phyloP scores from a whole-genome alignment of 2,797 vertebrate species.

The Holocentrus rufus region DNA sequence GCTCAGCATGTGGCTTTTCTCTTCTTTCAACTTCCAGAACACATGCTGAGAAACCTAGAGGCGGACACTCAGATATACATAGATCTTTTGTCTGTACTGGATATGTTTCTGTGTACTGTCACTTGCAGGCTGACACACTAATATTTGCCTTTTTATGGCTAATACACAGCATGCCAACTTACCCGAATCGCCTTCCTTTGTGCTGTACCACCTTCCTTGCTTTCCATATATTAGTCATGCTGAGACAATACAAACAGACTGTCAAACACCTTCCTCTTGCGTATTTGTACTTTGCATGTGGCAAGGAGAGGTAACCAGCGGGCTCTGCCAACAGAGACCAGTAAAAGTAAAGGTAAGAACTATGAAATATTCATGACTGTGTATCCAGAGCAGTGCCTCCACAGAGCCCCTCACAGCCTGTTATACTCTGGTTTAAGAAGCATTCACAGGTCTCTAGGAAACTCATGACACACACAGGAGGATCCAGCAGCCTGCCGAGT shows the following conservation, averaged over 20 bases:
- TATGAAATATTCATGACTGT: conserved; percentile 76
- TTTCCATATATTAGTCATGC: conserved; percentile 58
- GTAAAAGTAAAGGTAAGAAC: conserved; percentile 56
- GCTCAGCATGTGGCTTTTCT: conserved; percentile 53
- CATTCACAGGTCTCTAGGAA: conserved; percentile 44
- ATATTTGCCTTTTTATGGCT: conserved; percentile 55
- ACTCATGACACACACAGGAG: conserved; percentile 42
- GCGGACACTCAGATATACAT: conserved; percentile 46
- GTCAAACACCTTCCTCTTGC: conserved; percentile 51
- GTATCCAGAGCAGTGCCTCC: conserved; percentile 59
- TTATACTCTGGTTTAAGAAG: conserved; percentile 45
- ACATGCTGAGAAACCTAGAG: conserved; percentile 52
- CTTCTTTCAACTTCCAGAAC: conserved; percentile 47
- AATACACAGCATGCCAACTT: conserved; percentile 44
- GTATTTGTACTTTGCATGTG: conserved; percentile 59
- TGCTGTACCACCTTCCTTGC: conserved; percentile 1
- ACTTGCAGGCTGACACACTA: conserved; percentile 21
- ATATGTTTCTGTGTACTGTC: conserved; percentile 30
- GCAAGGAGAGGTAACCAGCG: conserved; percentile 54
- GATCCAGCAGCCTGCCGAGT: conserved; percentile 7
- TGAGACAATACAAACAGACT: conserved; percentile 60
- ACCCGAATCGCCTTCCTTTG: conserved; percentile 30
- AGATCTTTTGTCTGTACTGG: conserved; percentile 26
- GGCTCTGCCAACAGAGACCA: conserved; percentile 49
- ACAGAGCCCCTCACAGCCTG: conserved; percentile 58